Base-by-base conservation (phyloP, 2,113 vertebrate species). In the Nymphicus hollandicus region DNA sequence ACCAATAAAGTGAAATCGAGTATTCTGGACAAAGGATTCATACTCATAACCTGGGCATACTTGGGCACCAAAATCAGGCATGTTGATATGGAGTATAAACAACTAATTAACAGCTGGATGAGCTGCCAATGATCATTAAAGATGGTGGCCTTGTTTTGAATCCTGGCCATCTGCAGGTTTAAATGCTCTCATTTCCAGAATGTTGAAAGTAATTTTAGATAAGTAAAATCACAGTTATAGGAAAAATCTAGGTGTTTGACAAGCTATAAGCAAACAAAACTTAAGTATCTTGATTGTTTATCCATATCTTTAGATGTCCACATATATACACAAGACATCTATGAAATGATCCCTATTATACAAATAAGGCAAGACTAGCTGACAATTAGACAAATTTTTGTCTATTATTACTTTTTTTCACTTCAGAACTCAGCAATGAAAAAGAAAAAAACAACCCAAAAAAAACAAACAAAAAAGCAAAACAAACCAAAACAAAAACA, bases 291-390 rank as follows among this genome's bases (percentile, higher is more conserved):
- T 29, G 35, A 19, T 6, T 63, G 19, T 4, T 19, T 11, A 31
- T 12, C 17, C 5, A 0, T 13, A 18, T 2, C 13, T 25, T 41
- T 14, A 66, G 16, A 39, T 47, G 60, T 28, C 3, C 29, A 9
- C 8, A 11, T 55, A 5, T 1, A n/a, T 7, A 19, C 5, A 15
- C 2, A 0, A 37, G 0, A 14, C 4, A 13, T 11, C 39, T 7
- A 35, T 4, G 17, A 53, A 64, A 44, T 0, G 5, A 6, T 46
- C 16, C 24, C 37, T 24, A 14, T 4, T 28, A 29, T 8, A 11
- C 6, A 55, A 60, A 4, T 9, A 65, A 60, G 49, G 24, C 2
- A 27, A 49, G 11, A 50, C 8, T 3, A 55, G 9, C 24, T 2
- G 3, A 78, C 3, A 44, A 13, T 22, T 28, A 60, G 74, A 25